Conservation (phyloP, 2,113 vertebrate species). For the Microcebus murinus region DNA sequence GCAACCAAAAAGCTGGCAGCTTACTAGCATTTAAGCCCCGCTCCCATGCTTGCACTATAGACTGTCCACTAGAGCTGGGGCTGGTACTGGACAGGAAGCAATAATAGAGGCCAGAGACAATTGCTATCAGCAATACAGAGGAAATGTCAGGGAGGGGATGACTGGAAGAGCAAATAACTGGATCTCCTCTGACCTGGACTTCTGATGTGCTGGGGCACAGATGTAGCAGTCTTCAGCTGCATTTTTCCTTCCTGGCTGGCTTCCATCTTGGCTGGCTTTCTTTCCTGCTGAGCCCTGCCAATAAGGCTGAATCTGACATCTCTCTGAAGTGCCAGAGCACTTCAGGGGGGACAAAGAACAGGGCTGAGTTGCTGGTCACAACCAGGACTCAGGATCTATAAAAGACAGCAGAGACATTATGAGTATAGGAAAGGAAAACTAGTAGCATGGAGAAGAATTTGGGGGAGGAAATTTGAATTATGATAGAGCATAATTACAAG, state of each 20-base stretch:
- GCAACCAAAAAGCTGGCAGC: background rate
- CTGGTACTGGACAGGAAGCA: background rate
- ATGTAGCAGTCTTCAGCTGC: slow-evolving; percentile 93
- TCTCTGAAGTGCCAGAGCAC: slow-evolving; percentile 90
- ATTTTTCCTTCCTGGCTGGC: slow-evolving; percentile 93
- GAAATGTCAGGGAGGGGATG: background rate
- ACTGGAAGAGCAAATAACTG: slow-evolving; percentile 66
- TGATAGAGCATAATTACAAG: background rate
- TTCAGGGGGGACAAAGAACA: slow-evolving; percentile 84
- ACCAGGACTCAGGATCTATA: slow-evolving; percentile 83
- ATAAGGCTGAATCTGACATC: slow-evolving; percentile 91
- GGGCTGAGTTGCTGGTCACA: slow-evolving; percentile 92
- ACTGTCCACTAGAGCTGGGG: background rate
- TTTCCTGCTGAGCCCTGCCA: slow-evolving; percentile 93
- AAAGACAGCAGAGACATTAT: slow-evolving; percentile 29
- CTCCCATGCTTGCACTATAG: background rate
- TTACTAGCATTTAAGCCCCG: background rate
- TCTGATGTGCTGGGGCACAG: slow-evolving; percentile 90
- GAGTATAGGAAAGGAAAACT: background rate
- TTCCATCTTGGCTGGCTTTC: slow-evolving; percentile 91
- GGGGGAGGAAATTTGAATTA: background rate
- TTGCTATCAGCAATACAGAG: background rate
- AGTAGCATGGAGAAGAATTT: background rate
- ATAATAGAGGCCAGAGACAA: background rate
- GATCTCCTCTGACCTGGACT: slow-evolving; percentile 86